Base-by-base conservation (phyloP, 1,140 invertebrate species). In the Elysia chlorotica region DNA sequence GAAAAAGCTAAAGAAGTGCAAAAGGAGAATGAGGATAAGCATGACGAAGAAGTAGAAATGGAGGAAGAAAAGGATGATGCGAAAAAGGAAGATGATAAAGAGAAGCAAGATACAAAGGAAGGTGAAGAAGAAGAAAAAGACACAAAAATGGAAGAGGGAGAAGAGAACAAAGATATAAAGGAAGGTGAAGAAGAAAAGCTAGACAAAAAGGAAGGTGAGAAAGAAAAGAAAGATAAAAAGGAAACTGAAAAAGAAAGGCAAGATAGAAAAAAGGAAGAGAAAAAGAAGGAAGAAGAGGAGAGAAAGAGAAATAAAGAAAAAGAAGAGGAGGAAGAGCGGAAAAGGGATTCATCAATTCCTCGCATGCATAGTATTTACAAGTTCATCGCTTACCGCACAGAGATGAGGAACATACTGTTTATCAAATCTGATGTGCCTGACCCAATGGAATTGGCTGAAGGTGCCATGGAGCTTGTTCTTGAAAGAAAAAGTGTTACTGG, bases 301-400 rank as follows among this genome's bases (percentile, higher is more conserved):
- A 6, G 41, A 2, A n/a, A 53, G 48, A n/a, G 10, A 6, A 48
- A 63, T 48, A 14, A 48, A 41, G 69, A 41, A 6, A 63, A 71
- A n/a, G 54, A 63, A 31, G 56, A 56, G 59, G 56, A 65, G 23
- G 23, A 28, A 36, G 54, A 37, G 30, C 2, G 10, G 36, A 35
- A 59, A 38, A 23, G 6, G 19, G 61, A 35, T n/a, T n/a, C n/a
- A n/a, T n/a, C n/a, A n/a, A n/a, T n/a, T n/a, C n/a, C n/a, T n/a
- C 31, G 28, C 23, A 69, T 69, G 67, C n/a, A 53, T 6, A 59
- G 67, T 30, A 36, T 1, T 25, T 63, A 71, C 69, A 71, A 71
- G 33, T 71, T 71, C 38, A 71, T 62, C 28, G 69, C 69, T 23
- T 63, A 5, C 19, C 69, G 69, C 10, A 71, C 69, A 63, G 69